Evolutionary conservation across 1,140 invertebrate species (phyloP), one percentile per base, ranked within the genome.

Genomic region (Dendrolimus kikuchii): DNA sequence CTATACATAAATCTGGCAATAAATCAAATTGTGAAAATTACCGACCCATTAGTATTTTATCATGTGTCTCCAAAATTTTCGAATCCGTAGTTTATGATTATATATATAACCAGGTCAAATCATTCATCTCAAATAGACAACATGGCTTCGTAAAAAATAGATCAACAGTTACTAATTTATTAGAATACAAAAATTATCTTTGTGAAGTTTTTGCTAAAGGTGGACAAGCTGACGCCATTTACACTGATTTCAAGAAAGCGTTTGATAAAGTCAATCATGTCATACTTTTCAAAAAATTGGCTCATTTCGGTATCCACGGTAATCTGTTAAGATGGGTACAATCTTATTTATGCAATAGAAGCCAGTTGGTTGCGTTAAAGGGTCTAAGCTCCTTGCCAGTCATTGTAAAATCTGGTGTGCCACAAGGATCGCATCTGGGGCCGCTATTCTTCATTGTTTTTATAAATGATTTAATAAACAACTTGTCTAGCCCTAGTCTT

Each of bases 21-120:
- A 38, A 10, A 5, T 40, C 47, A n/a, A 6, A 9, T 9, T 47
- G 60, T 9, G 36, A 38, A 7, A 64, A 64, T 51, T 64, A 64
- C n/a, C n/a, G n/a, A n/a, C n/a, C 36, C 51, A 56, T 64, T 40
- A 57, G 53, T 37, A 51, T 62, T n/a, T 43, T 62, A 10, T 46
- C 46, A 38, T 7, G 40, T n/a, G 44, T 59, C 2, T 23, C 62
- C 6, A 64, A 64, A 47, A 7, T 55, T 10, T 59, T 63, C 10
- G 56, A 63, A 40, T 45, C 50, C 3, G 9, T 64, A 9, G 38
- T 65, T 6, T 43, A 42, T 47, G 53, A 53, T n/a, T 40, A 53
- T 6, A 46, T 58, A 42, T 23, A 52, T 37, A 40, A 9, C 40
- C 48, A 57, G 9, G 49, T 64, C 8, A 40, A 49, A 23, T n/a